phyloP scores from a whole-genome alignment of 2,888 invertebrate species.

The Drosophila mulleri region DNA sequence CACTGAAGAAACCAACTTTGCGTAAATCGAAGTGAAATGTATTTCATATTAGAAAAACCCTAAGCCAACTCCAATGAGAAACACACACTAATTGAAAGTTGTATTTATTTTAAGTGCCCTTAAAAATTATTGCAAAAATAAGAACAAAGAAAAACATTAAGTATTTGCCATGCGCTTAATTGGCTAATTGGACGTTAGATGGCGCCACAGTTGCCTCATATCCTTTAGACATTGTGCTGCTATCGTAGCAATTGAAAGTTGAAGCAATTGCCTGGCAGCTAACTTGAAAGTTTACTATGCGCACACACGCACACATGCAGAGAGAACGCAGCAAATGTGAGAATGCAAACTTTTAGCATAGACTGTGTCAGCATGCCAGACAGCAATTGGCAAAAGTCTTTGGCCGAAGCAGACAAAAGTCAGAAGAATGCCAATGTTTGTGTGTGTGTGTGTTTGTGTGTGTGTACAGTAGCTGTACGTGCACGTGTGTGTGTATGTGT shows the following conservation, averaged over 20 bases:
- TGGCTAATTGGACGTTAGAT: slow-evolving; percentile 14
- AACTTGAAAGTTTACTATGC: slow-evolving; percentile 40
- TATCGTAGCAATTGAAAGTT: slow-evolving; percentile 43
- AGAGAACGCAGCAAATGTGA: slow-evolving; percentile 11
- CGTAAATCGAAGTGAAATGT: background rate
- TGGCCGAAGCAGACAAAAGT: slow-evolving; percentile 49
- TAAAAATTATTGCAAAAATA: background rate
- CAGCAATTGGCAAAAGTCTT: slow-evolving; percentile 50
- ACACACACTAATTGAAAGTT: background rate
- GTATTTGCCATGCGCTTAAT: background rate
- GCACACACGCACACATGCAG: slow-evolving; percentile 14
- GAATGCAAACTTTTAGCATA: slow-evolving; percentile 59
- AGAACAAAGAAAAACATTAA: background rate
- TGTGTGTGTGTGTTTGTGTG: background rate
- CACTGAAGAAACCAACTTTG: background rate
- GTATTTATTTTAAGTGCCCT: background rate
- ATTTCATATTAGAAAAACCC: background rate
- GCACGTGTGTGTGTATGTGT: slow-evolving; percentile 14
- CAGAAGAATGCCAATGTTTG: slow-evolving; percentile 49
- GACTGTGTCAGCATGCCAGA: slow-evolving; percentile 45
- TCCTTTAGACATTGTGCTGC: slow-evolving; percentile 24
- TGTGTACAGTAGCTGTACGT: too few species aligned
- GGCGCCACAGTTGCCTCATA: slow-evolving; percentile 20
- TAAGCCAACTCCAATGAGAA: background rate
- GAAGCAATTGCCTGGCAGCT: slow-evolving; percentile 46